Percentiles rank a stretch among this genome's conserved stretches.
Conservation (phyloP, 2,113 vertebrate genomes). For the Blennius ocellaris region DNA sequence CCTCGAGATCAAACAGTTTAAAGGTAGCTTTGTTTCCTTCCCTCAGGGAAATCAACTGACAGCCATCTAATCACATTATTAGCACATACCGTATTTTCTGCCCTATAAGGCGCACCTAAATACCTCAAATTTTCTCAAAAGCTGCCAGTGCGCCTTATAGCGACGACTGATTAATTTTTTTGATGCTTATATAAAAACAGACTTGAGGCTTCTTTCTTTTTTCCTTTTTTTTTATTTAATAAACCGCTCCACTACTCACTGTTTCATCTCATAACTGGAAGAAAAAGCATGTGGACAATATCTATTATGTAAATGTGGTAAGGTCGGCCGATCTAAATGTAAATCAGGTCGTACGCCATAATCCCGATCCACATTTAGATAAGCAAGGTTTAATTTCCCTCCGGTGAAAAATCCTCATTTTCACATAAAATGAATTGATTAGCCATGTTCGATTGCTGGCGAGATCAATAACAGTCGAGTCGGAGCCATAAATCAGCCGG, state of each 20-base stretch:
- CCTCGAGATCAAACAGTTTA: too few species aligned
- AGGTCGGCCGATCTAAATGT: not conserved
- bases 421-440: conserved; percentile 27
- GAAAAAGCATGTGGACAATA: not conserved
- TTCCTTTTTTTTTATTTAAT: not conserved
- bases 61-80: too few species aligned
- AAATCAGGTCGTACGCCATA: not conserved
- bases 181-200: too few species aligned
- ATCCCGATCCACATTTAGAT: conserved; percentile 35
- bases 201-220: not conserved
- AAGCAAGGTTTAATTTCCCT: conserved; percentile 26
- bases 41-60: too few species aligned
- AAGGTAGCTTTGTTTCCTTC: too few species aligned
- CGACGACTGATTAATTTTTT: too few species aligned
- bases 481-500: conserved; percentile 7
- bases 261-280: not conserved
- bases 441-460: conserved; percentile 1
- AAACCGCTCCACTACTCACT: not conserved
- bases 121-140: too few species aligned
- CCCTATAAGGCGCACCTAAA: too few species aligned
- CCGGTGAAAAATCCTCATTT: conserved; percentile 17
- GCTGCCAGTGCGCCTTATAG: too few species aligned
- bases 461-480: conserved; percentile 20
- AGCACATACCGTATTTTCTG: too few species aligned
- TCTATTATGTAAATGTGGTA: not conserved